A percentile compares a stretch with the other conserved stretches of the same genome.
phyloP scores from a whole-genome alignment of 2,797 vertebrate species.

The Coreius guichenoti region DNA sequence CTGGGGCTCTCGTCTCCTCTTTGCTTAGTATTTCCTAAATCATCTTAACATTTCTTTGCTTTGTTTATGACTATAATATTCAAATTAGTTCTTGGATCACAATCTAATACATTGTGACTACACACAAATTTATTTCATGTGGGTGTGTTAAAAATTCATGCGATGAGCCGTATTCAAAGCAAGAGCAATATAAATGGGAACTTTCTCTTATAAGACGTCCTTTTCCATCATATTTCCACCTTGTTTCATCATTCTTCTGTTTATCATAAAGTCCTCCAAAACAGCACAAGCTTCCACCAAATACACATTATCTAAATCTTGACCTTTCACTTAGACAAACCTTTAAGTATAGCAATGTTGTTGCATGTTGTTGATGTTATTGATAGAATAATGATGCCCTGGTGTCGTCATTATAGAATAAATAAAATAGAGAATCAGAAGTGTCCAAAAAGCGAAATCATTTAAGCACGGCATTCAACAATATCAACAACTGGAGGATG shows the following conservation, averaged over 20 bases:
- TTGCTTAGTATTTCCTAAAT: neutral
- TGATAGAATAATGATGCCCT: neutral
- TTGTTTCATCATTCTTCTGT: constrained; percentile 1
- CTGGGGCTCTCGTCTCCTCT: neutral
- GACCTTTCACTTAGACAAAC: constrained; percentile 33
- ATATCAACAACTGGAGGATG: no score
- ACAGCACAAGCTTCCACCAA: neutral
- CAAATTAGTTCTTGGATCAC: neutral
- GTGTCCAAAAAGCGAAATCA: neutral
- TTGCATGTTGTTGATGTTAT: neutral
- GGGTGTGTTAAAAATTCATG: neutral
- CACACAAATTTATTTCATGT: neutral
- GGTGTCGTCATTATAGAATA: neutral
- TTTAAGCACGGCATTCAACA: no score
- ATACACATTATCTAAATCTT: neutral
- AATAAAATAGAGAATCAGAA: neutral
- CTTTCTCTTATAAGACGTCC: neutral
- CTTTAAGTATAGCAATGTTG: neutral
- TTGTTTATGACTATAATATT: constrained; percentile 7
- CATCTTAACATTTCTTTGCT: neutral
- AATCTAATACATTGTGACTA: constrained; percentile 7
- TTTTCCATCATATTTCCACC: constrained; percentile 30
- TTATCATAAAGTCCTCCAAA: neutral
- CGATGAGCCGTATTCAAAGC: neutral
- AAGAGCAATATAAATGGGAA: neutral